Base-by-base conservation (phyloP, 1,140 invertebrate genomes). In the Patella vulgata region DNA sequence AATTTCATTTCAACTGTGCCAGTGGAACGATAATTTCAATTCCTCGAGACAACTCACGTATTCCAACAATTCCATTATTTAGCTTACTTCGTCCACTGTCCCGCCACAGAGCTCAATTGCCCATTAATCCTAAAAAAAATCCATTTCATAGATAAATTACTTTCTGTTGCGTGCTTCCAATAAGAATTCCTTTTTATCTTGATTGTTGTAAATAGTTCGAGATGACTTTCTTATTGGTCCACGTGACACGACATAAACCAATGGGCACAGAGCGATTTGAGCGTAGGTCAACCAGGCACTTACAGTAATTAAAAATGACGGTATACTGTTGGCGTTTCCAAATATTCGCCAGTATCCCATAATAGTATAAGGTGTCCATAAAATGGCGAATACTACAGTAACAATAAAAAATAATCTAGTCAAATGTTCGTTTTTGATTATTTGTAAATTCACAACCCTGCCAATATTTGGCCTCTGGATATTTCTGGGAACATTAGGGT, bases 351-450 rank as follows among this genome's bases (percentile, higher is more conserved):
- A 66, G 54, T 73, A 74, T 4, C 71, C 67, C 58, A 78, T 66
- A 14, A 78, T 50, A 11, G 74, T 30, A 46, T 81, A 78, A n/a
- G 71, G 71, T 17, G 63, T 42, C 79, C 79, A 81, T 9, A 71
- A 30, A 5, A 55, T 9, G 14, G 66, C 59, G 44, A 75, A 75
- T 23, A 64, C 40, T 23, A 76, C 2, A 9, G 70, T 74, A 19
- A 77, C 47, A 12, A 73, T 42, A 27, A 79, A 73, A 53, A 79
- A 81, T 5, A 78, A 53, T 36, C 75, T 51, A 6, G 71, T 74
- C 19, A 81, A 48, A 51, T 81, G 79, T 55, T 79, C 75, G 40
- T 75, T 76, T 56, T 68, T 73, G 2, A 66, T 56, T 12, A 66
- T 61, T 19, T 71, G 64, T 43, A 76, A 59, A 33, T 68, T 76